Percentiles rank a stretch among this genome's conserved stretches.
Evolutionary conservation across 2,888 invertebrate species (phyloP).

Genomic region (Drosophila atroscutellata): DNA sequence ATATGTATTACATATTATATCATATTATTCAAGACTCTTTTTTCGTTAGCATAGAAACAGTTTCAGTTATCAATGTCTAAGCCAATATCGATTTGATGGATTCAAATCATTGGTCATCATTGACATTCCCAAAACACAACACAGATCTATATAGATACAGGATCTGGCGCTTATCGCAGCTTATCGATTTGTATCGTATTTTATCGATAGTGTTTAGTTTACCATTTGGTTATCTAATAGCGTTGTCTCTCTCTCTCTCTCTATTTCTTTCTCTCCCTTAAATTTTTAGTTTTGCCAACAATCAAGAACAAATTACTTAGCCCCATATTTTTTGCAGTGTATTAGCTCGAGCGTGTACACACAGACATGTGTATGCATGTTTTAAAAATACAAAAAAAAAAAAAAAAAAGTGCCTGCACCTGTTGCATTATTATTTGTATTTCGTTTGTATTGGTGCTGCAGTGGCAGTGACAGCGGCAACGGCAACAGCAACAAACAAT

Average conservation of each 20-base stretch:
- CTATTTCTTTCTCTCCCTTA: neutral
- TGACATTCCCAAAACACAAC: neutral
- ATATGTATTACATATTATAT: too few species aligned
- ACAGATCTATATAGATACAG: neutral
- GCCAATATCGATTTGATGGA: neutral
- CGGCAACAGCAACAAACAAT: constrained; percentile 19
- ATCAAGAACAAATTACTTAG: neutral
- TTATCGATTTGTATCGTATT: neutral
- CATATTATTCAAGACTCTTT: neutral
- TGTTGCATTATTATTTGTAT: constrained; percentile 30
- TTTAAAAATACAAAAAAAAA: constrained; percentile 6
- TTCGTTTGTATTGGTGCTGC: neutral
- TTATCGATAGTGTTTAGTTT: neutral
- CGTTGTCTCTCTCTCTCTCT: neutral
- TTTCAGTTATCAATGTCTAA: neutral
- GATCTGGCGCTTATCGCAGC: too few species aligned
- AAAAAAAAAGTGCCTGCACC: constrained; percentile 36
- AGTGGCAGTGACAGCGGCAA: neutral
- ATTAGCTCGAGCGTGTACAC: neutral
- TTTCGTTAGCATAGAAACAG: neutral
- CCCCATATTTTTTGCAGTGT: neutral
- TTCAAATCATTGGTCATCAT: neutral
- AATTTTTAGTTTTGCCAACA: too few species aligned
- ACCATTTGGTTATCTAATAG: neutral
- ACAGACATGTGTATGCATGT: neutral